Conservation (phyloP, 2,888 invertebrate species). For the Ectemnius cavifrons region DNA sequence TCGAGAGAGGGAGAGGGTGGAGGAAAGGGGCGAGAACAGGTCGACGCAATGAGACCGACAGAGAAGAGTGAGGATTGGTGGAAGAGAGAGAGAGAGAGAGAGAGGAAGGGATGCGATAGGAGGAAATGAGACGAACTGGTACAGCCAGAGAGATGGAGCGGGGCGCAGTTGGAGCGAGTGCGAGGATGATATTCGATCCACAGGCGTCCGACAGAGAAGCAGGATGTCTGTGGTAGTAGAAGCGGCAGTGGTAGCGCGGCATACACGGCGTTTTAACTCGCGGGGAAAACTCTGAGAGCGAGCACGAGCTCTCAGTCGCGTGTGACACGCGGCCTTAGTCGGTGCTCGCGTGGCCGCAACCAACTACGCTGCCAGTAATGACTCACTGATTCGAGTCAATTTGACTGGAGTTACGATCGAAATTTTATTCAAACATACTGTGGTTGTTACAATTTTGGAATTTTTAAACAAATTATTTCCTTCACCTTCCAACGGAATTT, state of each 20-base stretch:
- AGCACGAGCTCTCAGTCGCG: slow-evolving; percentile 68
- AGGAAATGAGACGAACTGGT: slow-evolving; percentile 1
- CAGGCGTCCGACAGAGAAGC: slow-evolving; percentile 23
- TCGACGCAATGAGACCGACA: slow-evolving; percentile 2
- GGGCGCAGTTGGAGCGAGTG: no score
- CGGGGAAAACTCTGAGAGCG: slow-evolving; percentile 54
- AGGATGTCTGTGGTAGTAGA: slow-evolving; percentile 47
- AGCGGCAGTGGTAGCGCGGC: slow-evolving; percentile 41
- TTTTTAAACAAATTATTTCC: no score
- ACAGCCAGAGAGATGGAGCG: no score
- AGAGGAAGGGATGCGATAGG: not conserved
- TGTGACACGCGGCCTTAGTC: slow-evolving; percentile 66
- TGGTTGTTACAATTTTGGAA: no score
- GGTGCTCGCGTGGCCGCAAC: slow-evolving; percentile 17
- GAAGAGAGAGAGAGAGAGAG: slow-evolving; percentile 17
- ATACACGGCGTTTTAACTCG: slow-evolving; percentile 58
- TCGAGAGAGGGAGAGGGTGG: not conserved
- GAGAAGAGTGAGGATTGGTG: slow-evolving; percentile 3
- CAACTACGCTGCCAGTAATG: not conserved
- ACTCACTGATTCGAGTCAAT: not conserved
- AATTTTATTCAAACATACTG: not conserved
- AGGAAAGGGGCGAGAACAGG: not conserved
- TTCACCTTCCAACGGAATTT: no score
- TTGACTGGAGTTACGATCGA: not conserved
- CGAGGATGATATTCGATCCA: no score